Evolutionary conservation across 2,113 vertebrate genomes (phyloP).

Genomic region (Notechis scutatus): DNA sequence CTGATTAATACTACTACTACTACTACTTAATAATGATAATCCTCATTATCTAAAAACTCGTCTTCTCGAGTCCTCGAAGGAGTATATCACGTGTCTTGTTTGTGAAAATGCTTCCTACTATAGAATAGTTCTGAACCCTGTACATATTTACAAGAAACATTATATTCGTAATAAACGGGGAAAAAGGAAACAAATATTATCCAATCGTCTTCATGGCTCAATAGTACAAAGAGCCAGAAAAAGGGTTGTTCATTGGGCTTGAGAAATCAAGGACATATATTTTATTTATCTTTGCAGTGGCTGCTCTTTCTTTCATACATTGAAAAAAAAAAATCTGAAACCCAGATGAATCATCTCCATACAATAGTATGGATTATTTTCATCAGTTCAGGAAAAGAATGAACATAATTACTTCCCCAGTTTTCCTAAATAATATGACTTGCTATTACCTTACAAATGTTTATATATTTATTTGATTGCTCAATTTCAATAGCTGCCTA

Average conservation of each 20-base stretch:
- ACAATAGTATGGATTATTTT: background rate
- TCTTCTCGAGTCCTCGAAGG: no score
- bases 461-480: background rate
- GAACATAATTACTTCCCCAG: background rate
- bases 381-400: background rate
- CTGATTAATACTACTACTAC: no score
- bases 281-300: background rate
- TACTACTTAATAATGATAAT: no score
- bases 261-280: background rate
- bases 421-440: background rate
- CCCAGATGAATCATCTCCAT: background rate
- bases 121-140: no score
- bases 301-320: background rate
- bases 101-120: no score
- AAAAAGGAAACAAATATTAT: background rate
- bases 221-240: background rate
- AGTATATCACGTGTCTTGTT: no score
- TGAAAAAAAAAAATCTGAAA: background rate
- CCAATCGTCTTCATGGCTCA: background rate
- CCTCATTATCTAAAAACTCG: no score
- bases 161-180: no score
- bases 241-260: background rate
- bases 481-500: background rate
- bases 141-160: no score
- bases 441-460: background rate